phyloP scores from a whole-genome alignment of 2,888 invertebrate species.

The Bellardia bayeri region DNA sequence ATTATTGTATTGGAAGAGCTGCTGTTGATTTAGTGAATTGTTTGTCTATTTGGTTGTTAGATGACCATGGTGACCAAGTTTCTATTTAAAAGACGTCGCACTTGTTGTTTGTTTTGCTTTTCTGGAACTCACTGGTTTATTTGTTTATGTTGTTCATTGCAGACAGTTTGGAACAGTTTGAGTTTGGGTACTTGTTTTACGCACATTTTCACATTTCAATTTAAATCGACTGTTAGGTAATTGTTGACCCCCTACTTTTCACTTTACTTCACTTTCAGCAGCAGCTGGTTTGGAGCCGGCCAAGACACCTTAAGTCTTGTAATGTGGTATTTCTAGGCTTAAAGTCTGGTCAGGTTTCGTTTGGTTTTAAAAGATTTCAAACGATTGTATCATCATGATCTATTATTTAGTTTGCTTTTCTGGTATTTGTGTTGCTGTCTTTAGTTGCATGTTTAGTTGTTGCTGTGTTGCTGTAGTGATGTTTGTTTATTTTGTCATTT shows the following conservation, averaged over 20 bases:
- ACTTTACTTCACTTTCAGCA: background rate
- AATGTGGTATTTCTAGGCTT: conserved; percentile 1
- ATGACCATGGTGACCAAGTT: conserved; percentile 52
- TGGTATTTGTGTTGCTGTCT: conserved; percentile 1
- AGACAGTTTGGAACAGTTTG: conserved; percentile 64
- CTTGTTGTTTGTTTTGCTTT: conserved; percentile 38
- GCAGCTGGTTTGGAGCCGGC: background rate
- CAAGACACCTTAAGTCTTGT: background rate
- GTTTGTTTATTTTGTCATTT: conserved; percentile 66
- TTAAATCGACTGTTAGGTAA: conserved; percentile 11
- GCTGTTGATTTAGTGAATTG: conserved; percentile 34
- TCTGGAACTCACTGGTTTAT: conserved; percentile 28
- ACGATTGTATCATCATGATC: conserved; percentile 59
- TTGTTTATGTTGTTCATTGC: conserved; percentile 53
- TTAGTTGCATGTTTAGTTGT: conserved; percentile 20
- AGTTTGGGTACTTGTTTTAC: conserved; percentile 58
- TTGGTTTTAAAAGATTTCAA: background rate
- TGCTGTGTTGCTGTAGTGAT: conserved; percentile 14
- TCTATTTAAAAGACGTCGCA: conserved; percentile 53
- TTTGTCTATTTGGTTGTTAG: conserved; percentile 39
- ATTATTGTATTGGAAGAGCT: background rate
- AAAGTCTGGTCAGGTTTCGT: conserved; percentile 15
- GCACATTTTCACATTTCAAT: conserved; percentile 26
- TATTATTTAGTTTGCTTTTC: conserved; percentile 49
- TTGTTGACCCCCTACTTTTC: conserved; percentile 20